A percentile compares a stretch with the other conserved stretches of the same genome.
These are phyloP conservation scores for Ophion ellenae DNA, from an alignment of 2,888 invertebrate species.

Conservation along the genomic window DNA sequence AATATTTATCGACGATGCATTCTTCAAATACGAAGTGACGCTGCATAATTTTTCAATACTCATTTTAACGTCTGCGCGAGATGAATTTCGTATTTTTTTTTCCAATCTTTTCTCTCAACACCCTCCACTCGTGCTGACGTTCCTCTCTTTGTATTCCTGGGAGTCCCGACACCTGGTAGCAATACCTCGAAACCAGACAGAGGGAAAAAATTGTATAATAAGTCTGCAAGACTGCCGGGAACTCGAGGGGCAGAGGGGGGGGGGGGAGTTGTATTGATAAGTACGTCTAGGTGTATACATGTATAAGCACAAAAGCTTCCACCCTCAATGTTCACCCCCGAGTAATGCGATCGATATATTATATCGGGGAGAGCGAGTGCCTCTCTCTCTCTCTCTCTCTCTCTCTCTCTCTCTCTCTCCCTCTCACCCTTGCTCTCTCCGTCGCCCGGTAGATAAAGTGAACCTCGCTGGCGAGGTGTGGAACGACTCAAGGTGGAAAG, in stretches of 20 bases:
- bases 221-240: conserved; percentile 50
- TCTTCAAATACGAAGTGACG: background rate
- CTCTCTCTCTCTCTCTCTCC: conserved; percentile 52
- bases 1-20: background rate
- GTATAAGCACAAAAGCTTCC: conserved; percentile 61
- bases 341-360: conserved; percentile 76
- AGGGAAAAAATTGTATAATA: conserved; percentile 56
- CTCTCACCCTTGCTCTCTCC: background rate
- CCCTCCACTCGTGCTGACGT: conserved; percentile 4
- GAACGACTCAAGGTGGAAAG: conserved; percentile 67
- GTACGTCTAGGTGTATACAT: conserved; percentile 19
- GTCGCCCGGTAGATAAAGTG: conserved; percentile 23
- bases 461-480: conserved; percentile 63
- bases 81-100: conserved; percentile 13
- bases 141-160: conserved; percentile 33
- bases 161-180: conserved; percentile 60
- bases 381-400: conserved; percentile 58
- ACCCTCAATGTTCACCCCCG: conserved; percentile 43
- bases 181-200: conserved; percentile 44
- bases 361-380: conserved; percentile 69
- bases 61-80: background rate
- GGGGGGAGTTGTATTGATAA: conserved; percentile 26
- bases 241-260: conserved; percentile 13
- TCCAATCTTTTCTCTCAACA: conserved; percentile 9
- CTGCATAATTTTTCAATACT: conserved; percentile 14